Evolutionary conservation across 1,140 invertebrate genomes (phyloP).

Genomic region (Pollicipes pollicipes): DNA sequence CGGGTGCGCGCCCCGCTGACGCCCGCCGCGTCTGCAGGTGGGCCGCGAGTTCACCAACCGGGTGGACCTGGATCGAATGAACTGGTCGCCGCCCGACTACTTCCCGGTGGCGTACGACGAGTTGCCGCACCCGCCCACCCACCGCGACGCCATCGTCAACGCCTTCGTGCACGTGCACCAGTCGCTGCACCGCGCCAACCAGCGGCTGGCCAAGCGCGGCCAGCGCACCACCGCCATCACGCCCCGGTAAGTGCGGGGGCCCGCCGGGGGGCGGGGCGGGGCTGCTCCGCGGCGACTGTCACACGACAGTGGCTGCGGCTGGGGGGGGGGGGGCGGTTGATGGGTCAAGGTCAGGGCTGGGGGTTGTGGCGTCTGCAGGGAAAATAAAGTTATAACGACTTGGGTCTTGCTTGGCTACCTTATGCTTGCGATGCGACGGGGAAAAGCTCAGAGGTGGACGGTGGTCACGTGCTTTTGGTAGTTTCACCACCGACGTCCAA

Average conservation of each 20-base stretch:
- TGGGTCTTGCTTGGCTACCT: no score
- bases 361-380: no score
- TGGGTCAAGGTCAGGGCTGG: no score
- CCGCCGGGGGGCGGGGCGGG: not conserved
- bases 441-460: no score
- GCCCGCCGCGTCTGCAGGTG: no score
- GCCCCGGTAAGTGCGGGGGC: conserved; percentile 40
- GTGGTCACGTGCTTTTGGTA: no score
- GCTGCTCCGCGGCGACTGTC: not conserved
- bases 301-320: no score
- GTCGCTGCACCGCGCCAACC: conserved; percentile 86
- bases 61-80: conserved; percentile 59
- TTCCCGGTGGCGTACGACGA: conserved; percentile 69
- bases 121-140: conserved; percentile 52
- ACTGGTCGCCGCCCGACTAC: conserved; percentile 66
- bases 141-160: conserved; percentile 91
- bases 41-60: conserved; percentile 70
- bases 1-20: not conserved
- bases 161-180: conserved; percentile 97
- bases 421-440: no score
- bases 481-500: no score
- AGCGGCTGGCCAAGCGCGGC: conserved; percentile 68
- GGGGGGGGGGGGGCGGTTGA: no score
- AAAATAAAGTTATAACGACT: no score
- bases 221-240: conserved; percentile 93